Conservation (phyloP, 2,797 vertebrate species). For the Poeciliopsis infans region DNA sequence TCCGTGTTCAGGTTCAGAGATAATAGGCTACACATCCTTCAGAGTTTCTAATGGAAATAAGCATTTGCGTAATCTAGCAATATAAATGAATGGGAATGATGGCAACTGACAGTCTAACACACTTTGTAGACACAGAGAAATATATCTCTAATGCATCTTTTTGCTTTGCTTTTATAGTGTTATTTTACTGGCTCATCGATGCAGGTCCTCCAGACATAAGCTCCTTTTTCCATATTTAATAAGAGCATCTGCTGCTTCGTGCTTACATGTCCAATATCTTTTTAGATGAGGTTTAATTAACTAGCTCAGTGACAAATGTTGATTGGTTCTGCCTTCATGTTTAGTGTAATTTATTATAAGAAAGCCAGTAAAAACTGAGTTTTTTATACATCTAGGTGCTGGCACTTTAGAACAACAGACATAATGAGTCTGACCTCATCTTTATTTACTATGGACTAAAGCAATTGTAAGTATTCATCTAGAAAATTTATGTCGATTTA, state of each 20-base stretch:
- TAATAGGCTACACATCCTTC: conserved; percentile 49
- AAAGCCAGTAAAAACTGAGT: neutral
- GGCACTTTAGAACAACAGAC: neutral
- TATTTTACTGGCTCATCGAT: conserved; percentile 23
- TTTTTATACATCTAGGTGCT: no score
- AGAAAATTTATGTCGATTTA: neutral
- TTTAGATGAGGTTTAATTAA: conserved; percentile 9
- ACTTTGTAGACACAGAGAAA: conserved; percentile 19
- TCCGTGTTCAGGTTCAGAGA: conserved; percentile 42
- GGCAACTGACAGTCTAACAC: conserved; percentile 61
- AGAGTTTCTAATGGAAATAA: conserved; percentile 71
- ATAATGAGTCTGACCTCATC: neutral
- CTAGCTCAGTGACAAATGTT: conserved; percentile 6
- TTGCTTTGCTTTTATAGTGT: neutral
- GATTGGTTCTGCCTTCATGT: neutral
- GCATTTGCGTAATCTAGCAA: conserved; percentile 36
- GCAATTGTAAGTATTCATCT: neutral
- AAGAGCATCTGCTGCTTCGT: conserved; percentile 8
- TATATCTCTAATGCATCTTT: conserved; percentile 14
- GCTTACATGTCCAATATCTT: neutral
- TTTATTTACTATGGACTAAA: neutral
- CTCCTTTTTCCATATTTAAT: conserved; percentile 14
- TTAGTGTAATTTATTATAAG: neutral
- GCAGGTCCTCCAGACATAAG: conserved; percentile 11
- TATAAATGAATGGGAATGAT: conserved; percentile 64